Evolutionary conservation across 1,140 invertebrate genomes (phyloP).

Genomic region (Parapsyche elsis): DNA sequence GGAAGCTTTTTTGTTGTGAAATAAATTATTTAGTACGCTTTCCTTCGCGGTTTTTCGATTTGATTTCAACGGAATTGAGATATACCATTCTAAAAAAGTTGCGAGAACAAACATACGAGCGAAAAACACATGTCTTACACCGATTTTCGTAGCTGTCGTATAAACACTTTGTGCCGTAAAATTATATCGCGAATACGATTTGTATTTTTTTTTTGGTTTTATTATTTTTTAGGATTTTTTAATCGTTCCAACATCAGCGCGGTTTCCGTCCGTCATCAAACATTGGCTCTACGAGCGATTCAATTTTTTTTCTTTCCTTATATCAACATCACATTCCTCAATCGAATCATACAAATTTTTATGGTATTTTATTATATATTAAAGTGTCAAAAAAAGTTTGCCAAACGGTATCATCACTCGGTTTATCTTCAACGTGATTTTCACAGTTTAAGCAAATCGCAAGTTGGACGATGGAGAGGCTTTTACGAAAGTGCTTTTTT

Average conservation of each 20-base stretch:
- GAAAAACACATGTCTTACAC: constrained; percentile 31
- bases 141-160: not conserved
- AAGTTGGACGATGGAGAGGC: no score
- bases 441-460: not conserved
- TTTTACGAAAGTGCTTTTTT: no score
- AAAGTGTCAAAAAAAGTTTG: not conserved
- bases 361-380: no score
- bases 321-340: no score
- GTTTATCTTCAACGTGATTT: not conserved
- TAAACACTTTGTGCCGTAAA: constrained; percentile 16
- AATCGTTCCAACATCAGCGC: no score
- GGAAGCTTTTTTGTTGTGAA: not conserved
- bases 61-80: not conserved
- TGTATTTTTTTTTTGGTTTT: no score
- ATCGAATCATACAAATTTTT: no score
- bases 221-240: no score
- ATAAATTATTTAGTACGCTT: constrained; percentile 1
- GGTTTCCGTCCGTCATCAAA: no score
- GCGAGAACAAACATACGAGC: constrained; percentile 28
- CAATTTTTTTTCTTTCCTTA: no score
- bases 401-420: not conserved
- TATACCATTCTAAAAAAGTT: constrained; percentile 8
- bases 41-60: not conserved
- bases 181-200: not conserved
- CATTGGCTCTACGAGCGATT: no score